Evolutionary conservation across 2,113 vertebrate species (phyloP).

Genomic region (Phycodurus eques): DNA sequence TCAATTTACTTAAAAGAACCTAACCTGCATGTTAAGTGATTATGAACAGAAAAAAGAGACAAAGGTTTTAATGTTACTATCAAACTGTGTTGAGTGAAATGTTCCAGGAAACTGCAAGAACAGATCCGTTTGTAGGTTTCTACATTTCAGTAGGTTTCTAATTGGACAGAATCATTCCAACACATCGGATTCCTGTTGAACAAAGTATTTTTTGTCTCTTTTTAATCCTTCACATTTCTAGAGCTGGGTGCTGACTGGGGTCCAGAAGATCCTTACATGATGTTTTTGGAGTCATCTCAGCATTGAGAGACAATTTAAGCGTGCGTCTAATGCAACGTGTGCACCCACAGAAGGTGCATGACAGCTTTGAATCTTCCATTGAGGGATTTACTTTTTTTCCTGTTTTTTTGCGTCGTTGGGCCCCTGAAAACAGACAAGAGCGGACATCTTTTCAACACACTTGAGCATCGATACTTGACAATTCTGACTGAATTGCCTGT

Average conservation of each 20-base stretch:
- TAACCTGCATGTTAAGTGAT: too few relatives aligned
- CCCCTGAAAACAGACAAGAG: slow-evolving; percentile 9
- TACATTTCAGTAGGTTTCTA: background rate
- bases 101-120: slow-evolving; percentile 59
- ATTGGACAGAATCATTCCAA: background rate
- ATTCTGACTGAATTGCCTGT: slow-evolving; percentile 53
- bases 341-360: background rate
- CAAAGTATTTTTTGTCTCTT: slow-evolving; percentile 16
- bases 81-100: slow-evolving; percentile 54
- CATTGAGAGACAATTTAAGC: background rate
- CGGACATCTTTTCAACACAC: slow-evolving; percentile 25
- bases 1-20: too few relatives aligned
- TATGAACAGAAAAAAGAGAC: background rate
- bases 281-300: background rate
- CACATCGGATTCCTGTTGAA: slow-evolving; percentile 25
- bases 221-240: slow-evolving; percentile 24
- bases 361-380: background rate
- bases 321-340: background rate
- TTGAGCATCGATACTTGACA: slow-evolving; percentile 59
- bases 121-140: slow-evolving; percentile 33
- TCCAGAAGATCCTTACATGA: background rate
- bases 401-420: background rate
- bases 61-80: slow-evolving; percentile 64
- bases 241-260: background rate
- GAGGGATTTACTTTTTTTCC: background rate